Evolutionary conservation across 1,140 invertebrate genomes (phyloP).

Genomic region (Anthonomus grandis): DNA sequence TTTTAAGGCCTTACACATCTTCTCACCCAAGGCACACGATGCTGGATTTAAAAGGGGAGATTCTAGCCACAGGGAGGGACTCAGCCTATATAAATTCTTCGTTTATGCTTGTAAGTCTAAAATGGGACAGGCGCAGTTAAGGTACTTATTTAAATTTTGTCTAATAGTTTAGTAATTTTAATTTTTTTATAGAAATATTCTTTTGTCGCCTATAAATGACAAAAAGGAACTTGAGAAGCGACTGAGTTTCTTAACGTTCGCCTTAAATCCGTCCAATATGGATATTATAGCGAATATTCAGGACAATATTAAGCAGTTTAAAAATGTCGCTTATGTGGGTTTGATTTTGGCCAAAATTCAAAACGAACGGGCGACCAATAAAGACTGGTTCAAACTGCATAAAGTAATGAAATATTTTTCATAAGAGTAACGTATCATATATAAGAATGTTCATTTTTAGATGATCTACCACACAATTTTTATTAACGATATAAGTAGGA

Average conservation of each 20-base stretch:
- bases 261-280: constrained; percentile 54
- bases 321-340: constrained; percentile 10
- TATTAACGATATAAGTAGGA: constrained; percentile 36
- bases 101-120: constrained; percentile 65
- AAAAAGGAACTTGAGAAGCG: constrained; percentile 55
- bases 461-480: constrained; percentile 42
- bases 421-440: constrained; percentile 13
- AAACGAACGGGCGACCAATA: constrained; percentile 58
- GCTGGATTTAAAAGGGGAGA: constrained; percentile 67
- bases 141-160: constrained; percentile 46
- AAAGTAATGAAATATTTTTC: constrained; percentile 49
- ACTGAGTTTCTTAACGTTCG: constrained; percentile 61
- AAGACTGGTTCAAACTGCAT: constrained; percentile 66
- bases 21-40: constrained; percentile 69
- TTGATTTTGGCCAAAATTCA: constrained; percentile 57
- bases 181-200: constrained; percentile 50
- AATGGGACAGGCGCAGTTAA: constrained; percentile 54
- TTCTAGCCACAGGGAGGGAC: constrained; percentile 61
- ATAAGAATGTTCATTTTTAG: constrained; percentile 27
- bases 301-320: constrained; percentile 53
- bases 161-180: constrained; percentile 1
- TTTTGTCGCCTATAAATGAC: constrained; percentile 61
- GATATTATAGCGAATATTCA: constrained; percentile 57
- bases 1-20: constrained; percentile 72
- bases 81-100: constrained; percentile 70